Base-by-base conservation (phyloP, 2,797 vertebrate species). In the Acanthiza pusilla region DNA sequence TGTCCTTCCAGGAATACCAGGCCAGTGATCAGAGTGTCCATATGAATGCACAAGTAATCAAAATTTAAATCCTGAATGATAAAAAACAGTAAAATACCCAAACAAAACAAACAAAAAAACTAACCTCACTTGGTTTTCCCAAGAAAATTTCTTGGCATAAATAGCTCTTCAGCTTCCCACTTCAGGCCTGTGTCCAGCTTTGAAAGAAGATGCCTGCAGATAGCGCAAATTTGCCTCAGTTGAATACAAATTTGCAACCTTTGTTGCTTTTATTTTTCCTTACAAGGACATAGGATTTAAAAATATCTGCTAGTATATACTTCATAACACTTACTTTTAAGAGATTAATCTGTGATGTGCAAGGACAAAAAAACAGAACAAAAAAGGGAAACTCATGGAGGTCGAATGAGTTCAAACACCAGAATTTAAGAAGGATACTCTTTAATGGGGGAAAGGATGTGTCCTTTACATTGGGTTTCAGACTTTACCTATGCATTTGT, bases 361-460 rank as follows among this genome's bases (percentile, higher is more conserved):
- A 80, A 13, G 50, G 45, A 45, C 13, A 1, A 61, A 73, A 54
- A 26, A 20, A 19, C 7, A 20, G 38, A 11, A 38, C 38, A 25
- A 22, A 0, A 2, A 55, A 34, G 3, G 1, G 11, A 73, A 40
- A 57, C 4, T 57, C 26, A 6, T 29, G 11, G 7, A 48, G 29
- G 19, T n/a, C 82, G 22, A 38, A 38, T 38, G 38, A 10, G 38
- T 38, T 38, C 25, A 86, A 78, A 78, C 8, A 62, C 6, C 18
- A 36, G 14, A 16, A 23, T 76, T 68, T 82, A 27, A 54, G 54
- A 79, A 79, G 27, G 15, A 42, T 40, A 40, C 14, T 45, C 3
- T 43, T 74, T 77, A 70, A 32, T 16, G 14, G 32, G 10, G 4
- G 9, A 34, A 53, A 63, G 10, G 18, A 65, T 55, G 9, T 20